These are phyloP conservation scores for Ibycter americanus DNA, from an alignment of 2,797 vertebrate species.

Conservation along the genomic window DNA sequence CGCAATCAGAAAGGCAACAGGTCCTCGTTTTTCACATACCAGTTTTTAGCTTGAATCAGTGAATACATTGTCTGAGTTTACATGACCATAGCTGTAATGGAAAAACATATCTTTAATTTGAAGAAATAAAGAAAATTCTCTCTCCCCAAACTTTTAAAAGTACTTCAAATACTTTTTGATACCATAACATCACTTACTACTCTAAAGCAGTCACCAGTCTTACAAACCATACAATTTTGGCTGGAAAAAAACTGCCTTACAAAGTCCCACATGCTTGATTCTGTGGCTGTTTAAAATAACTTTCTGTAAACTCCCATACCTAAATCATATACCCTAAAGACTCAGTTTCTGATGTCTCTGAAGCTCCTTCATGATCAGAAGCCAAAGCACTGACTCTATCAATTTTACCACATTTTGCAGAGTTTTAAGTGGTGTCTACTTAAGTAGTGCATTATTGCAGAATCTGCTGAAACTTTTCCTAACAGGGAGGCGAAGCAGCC, in stretches of 20 bases:
- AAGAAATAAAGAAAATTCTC: not conserved
- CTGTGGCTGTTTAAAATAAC: not conserved
- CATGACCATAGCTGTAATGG: not conserved
- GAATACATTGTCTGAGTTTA: not conserved
- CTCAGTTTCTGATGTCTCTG: not conserved
- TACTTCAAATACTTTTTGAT: not conserved
- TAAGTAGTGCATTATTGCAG: not conserved
- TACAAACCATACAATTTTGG: not conserved
- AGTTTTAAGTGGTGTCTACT: not conserved
- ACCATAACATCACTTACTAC: not conserved
- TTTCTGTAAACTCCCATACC: not conserved
- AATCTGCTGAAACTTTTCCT: not conserved
- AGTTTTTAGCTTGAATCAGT: not conserved
- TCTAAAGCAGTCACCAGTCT: not conserved
- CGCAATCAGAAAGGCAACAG: not conserved
- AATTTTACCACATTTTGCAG: not conserved
- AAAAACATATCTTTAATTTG: not conserved
- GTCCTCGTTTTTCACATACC: not conserved
- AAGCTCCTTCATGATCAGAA: not conserved
- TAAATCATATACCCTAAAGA: not conserved
- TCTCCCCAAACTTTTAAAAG: not conserved
- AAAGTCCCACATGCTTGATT: not conserved
- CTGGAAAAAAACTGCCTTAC: not conserved
- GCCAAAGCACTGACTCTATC: not conserved
- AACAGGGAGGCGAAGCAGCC: not conserved